Conservation (phyloP, 2,113 vertebrate species). For the Puntigrus tetrazona region DNA sequence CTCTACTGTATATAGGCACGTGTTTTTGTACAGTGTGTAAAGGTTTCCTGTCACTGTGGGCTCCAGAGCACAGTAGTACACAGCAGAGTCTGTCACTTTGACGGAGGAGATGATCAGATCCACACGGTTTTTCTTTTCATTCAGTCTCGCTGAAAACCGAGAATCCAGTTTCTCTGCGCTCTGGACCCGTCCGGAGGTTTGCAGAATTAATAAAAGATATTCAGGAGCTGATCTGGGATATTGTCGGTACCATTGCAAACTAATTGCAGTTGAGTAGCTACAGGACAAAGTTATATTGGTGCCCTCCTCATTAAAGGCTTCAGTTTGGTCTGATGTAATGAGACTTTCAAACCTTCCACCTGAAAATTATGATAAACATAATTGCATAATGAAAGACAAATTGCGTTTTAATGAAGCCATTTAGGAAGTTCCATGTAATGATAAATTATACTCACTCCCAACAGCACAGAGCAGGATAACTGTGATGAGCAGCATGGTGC, state of each 20-base stretch:
- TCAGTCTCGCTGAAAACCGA: not conserved
- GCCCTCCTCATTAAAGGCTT: slow-evolving; percentile 1
- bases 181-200: slow-evolving; percentile 1
- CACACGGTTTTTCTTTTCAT: slow-evolving; percentile 22
- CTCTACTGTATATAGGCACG: not conserved
- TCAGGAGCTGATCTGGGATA: slow-evolving; percentile 10
- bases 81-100: slow-evolving; percentile 20
- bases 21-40: slow-evolving; percentile 39
- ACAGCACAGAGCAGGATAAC: not conserved
- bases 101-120: slow-evolving; percentile 6
- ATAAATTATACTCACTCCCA: not conserved
- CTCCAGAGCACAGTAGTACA: slow-evolving; percentile 46
- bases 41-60: slow-evolving; percentile 45
- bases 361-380: not conserved
- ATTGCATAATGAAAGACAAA: not conserved
- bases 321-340: slow-evolving; percentile 15
- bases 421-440: not conserved
- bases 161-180: not conserved
- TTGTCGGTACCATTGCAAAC: slow-evolving; percentile 34
- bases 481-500: not conserved
- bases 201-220: slow-evolving; percentile 18
- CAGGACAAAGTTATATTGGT: slow-evolving; percentile 32
- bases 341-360: slow-evolving; percentile 1
- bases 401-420: not conserved
- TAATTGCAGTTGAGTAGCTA: slow-evolving; percentile 19